A percentile compares a stretch with the other conserved stretches of the same genome.
phyloP scores from a whole-genome alignment of 2,888 invertebrate genomes.

The Tanypteryx hageni region DNA sequence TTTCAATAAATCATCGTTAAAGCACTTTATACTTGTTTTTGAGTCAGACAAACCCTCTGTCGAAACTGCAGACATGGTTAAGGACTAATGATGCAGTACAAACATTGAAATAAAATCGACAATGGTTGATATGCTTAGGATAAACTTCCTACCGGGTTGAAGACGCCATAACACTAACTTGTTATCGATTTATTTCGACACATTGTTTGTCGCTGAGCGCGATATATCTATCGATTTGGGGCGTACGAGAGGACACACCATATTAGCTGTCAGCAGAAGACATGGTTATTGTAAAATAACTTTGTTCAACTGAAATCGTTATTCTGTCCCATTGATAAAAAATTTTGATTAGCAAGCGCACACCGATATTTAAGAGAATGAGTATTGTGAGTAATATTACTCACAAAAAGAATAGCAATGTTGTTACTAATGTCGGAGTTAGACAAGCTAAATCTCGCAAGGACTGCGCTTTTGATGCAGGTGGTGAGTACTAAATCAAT shows the following conservation, averaged over 20 bases:
- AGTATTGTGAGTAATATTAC: constrained; percentile 64
- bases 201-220: constrained; percentile 20
- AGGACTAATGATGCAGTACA: not conserved
- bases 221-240: constrained; percentile 57
- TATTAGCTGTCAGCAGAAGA: constrained; percentile 41
- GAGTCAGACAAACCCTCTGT: constrained; percentile 34
- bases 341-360: not conserved
- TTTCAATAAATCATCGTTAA: constrained; percentile 69
- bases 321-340: not conserved
- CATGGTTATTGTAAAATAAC: not conserved
- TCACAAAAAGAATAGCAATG: constrained; percentile 67
- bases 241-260: constrained; percentile 46
- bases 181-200: constrained; percentile 52
- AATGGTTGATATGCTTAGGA: not conserved
- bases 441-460: constrained; percentile 67
- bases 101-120: constrained; percentile 23
- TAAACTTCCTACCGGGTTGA: constrained; percentile 31
- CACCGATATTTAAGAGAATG: not conserved
- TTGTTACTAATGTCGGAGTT: constrained; percentile 67
- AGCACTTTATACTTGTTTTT: constrained; percentile 66
- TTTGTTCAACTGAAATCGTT: not conserved
- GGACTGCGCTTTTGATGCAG: constrained; percentile 60
- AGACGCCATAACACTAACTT: constrained; percentile 48
- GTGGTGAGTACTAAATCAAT: constrained; percentile 20
- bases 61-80: constrained; percentile 56